Conservation (phyloP, 37 sponge, comb jelly and placozoan genomes). For the Theonella swinhoei region DNA sequence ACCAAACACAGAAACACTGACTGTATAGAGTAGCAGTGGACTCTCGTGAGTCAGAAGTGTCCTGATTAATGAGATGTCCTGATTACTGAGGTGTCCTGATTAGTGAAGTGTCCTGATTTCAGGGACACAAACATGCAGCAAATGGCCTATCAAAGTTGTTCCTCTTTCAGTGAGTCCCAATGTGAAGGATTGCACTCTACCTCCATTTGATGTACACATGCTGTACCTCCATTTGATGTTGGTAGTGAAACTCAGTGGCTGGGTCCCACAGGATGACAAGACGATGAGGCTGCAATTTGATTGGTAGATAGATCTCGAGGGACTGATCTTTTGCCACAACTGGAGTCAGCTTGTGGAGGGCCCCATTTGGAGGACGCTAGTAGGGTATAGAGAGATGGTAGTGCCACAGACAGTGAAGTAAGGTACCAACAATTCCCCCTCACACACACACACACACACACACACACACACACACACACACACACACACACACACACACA, state of each 20-base stretch:
- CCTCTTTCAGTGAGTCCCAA: too few relatives aligned
- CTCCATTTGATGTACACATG: too few relatives aligned
- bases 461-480: conserved; percentile 41
- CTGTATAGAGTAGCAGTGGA: too few relatives aligned
- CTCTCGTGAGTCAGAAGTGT: too few relatives aligned
- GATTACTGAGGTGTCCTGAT: too few relatives aligned
- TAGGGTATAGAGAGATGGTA: background rate
- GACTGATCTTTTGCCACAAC: conserved; percentile 52
- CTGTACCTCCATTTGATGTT: conserved; percentile 38
- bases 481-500: background rate
- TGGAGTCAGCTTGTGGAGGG: conserved; percentile 17
- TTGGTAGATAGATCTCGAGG: conserved; percentile 74
- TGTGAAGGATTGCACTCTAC: too few relatives aligned
- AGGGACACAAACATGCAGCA: too few relatives aligned
- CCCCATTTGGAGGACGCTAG: conserved; percentile 47
- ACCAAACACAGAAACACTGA: too few relatives aligned
- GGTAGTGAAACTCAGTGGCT: conserved; percentile 23
- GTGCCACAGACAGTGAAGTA: too few relatives aligned
- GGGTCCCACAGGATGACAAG: conserved; percentile 82
- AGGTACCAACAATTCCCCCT: background rate
- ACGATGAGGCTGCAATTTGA: conserved; percentile 44
- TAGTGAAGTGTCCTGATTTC: too few relatives aligned
- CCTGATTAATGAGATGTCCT: too few relatives aligned
- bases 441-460: conserved; percentile 41
- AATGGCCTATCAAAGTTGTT: too few relatives aligned